Evolutionary conservation across 1,140 invertebrate species (phyloP).

Genomic region (Bombyx mandarina): DNA sequence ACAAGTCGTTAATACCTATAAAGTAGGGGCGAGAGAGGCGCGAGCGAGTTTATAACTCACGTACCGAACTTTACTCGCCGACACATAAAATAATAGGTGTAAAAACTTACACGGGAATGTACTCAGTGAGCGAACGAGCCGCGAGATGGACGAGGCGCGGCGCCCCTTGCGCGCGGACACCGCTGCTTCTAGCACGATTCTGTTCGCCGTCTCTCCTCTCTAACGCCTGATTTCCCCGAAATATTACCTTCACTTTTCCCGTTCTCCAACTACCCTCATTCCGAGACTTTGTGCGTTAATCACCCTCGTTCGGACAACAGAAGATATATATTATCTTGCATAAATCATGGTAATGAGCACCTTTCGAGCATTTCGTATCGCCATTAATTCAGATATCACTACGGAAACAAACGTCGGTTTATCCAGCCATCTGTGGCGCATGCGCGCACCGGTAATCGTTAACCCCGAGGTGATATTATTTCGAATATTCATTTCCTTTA

Average conservation of each 20-base stretch:
- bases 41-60: slow-evolving; percentile 71
- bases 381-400: slow-evolving; percentile 70
- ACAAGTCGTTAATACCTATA: slow-evolving; percentile 72
- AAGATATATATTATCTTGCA: slow-evolving; percentile 62
- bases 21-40: slow-evolving; percentile 68
- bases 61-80: slow-evolving; percentile 70
- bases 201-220: not conserved
- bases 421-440: slow-evolving; percentile 63
- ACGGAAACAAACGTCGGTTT: slow-evolving; percentile 69
- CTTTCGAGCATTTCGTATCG: slow-evolving; percentile 64
- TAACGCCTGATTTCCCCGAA: not conserved
- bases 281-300: slow-evolving; percentile 23
- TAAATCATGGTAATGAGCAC: slow-evolving; percentile 70
- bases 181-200: slow-evolving; percentile 6
- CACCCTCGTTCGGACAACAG: slow-evolving; percentile 40
- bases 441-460: slow-evolving; percentile 67
- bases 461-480: slow-evolving; percentile 70
- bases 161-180: slow-evolving; percentile 17
- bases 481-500: slow-evolving; percentile 65
- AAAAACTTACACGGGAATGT: slow-evolving; percentile 71
- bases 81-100: slow-evolving; percentile 72
- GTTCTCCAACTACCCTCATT: slow-evolving; percentile 3
- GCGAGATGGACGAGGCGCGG: slow-evolving; percentile 60
- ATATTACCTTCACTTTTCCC: not conserved
- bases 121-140: slow-evolving; percentile 60